Percentiles rank a stretch among this genome's conserved stretches.
Conservation (phyloP, 2,113 vertebrate species). For the Acrocephalus kingi region DNA sequence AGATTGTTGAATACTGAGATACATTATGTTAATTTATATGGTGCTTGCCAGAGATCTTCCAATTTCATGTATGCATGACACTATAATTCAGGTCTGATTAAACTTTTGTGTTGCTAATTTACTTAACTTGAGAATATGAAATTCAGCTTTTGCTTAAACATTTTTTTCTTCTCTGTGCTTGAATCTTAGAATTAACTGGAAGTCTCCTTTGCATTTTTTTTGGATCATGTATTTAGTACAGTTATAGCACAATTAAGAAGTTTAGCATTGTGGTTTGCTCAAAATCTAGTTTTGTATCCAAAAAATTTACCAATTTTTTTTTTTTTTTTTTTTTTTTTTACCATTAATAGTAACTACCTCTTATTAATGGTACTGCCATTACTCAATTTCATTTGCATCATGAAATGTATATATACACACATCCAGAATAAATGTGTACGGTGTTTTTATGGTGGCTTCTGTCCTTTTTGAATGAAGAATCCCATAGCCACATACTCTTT, state of each 20-base stretch:
- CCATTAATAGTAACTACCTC: neutral
- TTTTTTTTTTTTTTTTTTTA: neutral
- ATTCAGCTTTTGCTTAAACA: neutral
- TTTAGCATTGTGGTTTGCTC: neutral
- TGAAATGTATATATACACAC: neutral
- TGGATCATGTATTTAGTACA: neutral
- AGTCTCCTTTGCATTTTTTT: neutral
- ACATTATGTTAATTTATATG: neutral
- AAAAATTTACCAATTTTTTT: neutral
- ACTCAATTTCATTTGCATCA: neutral
- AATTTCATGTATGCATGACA: neutral
- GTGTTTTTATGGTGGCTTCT: neutral
- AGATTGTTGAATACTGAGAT: constrained; percentile 70
- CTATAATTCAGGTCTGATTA: neutral
- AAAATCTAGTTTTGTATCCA: neutral
- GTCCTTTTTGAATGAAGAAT: neutral
- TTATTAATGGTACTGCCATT: neutral
- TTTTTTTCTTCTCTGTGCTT: neutral
- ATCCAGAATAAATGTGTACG: neutral
- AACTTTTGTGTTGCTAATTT: neutral
- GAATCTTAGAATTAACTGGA: neutral
- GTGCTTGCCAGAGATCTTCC: neutral
- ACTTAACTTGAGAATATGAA: neutral
- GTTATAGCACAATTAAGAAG: neutral
- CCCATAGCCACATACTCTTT: neutral